Percentiles rank a stretch among this genome's conserved stretches.
Evolutionary conservation across 2,888 invertebrate genomes (phyloP).

Genomic region (Gibbula magus): DNA sequence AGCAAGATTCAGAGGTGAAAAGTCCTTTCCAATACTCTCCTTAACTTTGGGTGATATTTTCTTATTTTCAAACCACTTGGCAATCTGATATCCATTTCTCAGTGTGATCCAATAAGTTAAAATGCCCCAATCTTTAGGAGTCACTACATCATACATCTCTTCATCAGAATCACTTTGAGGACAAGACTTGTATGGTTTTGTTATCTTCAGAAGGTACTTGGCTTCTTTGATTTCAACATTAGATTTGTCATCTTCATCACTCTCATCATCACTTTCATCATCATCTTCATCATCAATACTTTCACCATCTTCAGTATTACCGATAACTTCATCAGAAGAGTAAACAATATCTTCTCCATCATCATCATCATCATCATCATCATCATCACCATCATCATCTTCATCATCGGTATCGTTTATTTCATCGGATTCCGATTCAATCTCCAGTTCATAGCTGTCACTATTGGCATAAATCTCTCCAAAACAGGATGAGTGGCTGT

Average conservation of each 20-base stretch:
- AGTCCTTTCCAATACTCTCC: not conserved
- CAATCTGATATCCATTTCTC: not conserved
- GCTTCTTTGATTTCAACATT: not conserved
- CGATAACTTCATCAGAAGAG: too few species aligned
- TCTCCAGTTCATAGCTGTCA: too few species aligned
- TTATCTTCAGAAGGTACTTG: not conserved
- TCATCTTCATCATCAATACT: too few species aligned
- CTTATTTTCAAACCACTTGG: not conserved
- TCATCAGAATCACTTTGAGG: not conserved
- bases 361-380: too few species aligned
- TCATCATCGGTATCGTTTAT: too few species aligned
- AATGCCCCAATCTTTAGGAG: not conserved
- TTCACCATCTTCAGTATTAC: too few species aligned
- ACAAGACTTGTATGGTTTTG: not conserved
- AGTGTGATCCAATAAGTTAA: not conserved
- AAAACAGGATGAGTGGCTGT: too few species aligned
- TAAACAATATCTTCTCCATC: too few species aligned
- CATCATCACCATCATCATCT: too few species aligned
- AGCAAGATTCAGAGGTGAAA: constrained; percentile 1
- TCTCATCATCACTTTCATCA: not conserved
- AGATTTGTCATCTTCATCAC: not conserved
- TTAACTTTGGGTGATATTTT: not conserved
- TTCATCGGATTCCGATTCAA: too few species aligned
- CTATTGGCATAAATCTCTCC: too few species aligned
- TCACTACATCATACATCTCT: not conserved